Percentiles rank a stretch among this genome's conserved stretches.
phyloP scores from a whole-genome alignment of 2,797 vertebrate species.

The Fratercula arctica region DNA sequence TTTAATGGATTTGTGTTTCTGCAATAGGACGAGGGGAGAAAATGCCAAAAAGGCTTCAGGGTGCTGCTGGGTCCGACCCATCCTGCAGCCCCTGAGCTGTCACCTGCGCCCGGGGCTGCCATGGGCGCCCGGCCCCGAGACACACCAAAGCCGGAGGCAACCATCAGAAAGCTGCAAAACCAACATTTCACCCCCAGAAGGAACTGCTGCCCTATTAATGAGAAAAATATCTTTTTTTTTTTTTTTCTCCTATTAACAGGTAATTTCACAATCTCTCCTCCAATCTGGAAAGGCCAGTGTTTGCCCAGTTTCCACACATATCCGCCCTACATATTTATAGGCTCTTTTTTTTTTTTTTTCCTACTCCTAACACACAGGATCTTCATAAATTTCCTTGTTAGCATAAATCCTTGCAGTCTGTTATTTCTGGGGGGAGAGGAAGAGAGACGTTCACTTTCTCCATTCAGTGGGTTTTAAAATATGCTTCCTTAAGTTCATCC shows the following conservation, averaged over 20 bases:
- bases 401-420: slow-evolving; percentile 51
- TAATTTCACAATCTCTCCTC: slow-evolving; percentile 21
- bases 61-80: background rate
- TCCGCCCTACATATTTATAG: slow-evolving; percentile 53
- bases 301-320: slow-evolving; percentile 64
- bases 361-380: slow-evolving; percentile 57
- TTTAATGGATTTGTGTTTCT: background rate
- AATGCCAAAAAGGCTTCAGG: background rate
- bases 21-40: background rate
- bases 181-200: background rate
- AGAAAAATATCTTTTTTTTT: background rate
- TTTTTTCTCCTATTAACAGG: background rate
- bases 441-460: slow-evolving; percentile 43
- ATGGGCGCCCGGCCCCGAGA: background rate
- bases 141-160: background rate
- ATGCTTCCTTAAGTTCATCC: slow-evolving; percentile 35
- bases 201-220: background rate
- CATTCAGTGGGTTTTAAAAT: slow-evolving; percentile 41
- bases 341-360: background rate
- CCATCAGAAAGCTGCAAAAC: background rate
- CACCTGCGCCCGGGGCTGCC: fast-evolving
- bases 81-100: background rate
- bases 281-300: slow-evolving; percentile 43
- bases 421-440: slow-evolving; percentile 50
- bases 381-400: slow-evolving; percentile 67